Evolutionary conservation across 2,888 invertebrate genomes (phyloP).

Genomic region (Parochlus steinenii): DNA sequence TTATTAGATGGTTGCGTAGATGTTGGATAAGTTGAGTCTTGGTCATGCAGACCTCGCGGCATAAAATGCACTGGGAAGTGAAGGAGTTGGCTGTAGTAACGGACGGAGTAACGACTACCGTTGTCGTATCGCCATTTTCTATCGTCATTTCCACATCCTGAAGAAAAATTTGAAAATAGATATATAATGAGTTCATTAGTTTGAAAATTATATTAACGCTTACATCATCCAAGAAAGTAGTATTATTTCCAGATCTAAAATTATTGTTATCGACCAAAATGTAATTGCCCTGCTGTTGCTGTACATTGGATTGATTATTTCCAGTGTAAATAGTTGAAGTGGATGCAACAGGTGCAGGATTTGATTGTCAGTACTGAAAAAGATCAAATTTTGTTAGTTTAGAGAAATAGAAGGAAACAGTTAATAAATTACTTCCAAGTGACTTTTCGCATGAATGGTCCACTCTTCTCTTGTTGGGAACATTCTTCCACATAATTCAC

Average conservation of each 20-base stretch:
- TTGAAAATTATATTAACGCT: background rate
- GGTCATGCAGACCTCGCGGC: slow-evolving; percentile 11
- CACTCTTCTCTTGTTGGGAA: slow-evolving; percentile 59
- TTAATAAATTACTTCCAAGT: slow-evolving; percentile 34
- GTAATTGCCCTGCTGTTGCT: too few species aligned
- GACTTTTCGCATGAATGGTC: slow-evolving; percentile 57
- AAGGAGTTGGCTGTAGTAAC: slow-evolving; percentile 9
- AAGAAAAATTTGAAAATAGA: too few species aligned
- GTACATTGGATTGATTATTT: background rate
- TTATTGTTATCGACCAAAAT: background rate
- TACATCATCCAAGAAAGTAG: background rate
- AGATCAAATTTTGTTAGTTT: background rate
- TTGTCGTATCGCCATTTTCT: too few species aligned
- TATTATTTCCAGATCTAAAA: slow-evolving; percentile 5
- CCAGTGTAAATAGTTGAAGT: background rate
- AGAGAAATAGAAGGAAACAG: background rate
- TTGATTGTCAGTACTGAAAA: slow-evolving; percentile 11
- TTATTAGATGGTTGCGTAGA: slow-evolving; percentile 11
- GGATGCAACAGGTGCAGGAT: slow-evolving; percentile 1
- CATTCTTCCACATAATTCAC: slow-evolving; percentile 55
- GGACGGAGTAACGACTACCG: background rate
- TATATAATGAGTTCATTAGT: too few species aligned
- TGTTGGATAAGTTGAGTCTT: slow-evolving; percentile 11
- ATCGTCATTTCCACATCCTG: too few species aligned
- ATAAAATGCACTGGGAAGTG: slow-evolving; percentile 12